Conservation (phyloP, 2,888 invertebrate genomes). For the Hydrotaea cyrtoneurina region DNA sequence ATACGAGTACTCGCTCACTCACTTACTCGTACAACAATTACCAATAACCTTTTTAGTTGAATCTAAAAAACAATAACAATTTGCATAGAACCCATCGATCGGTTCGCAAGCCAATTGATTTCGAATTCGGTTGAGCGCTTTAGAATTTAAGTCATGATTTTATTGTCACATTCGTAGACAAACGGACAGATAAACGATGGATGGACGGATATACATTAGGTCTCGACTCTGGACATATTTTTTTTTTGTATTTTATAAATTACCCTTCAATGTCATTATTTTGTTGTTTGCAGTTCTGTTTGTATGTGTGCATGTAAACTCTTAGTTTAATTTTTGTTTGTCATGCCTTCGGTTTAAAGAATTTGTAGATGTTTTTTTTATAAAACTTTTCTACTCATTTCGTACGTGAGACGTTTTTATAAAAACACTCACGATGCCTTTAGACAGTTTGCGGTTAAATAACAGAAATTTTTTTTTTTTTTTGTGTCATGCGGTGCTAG, state of each 20-base stretch:
- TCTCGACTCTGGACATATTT: no score
- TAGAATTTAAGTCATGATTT: no score
- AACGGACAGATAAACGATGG: not conserved
- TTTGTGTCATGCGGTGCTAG: not conserved
- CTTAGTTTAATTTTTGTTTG: not conserved
- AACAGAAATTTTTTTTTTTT: not conserved
- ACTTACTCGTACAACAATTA: no score
- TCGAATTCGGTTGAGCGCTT: no score
- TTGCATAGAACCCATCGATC: slow-evolving; percentile 5
- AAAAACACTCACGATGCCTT: not conserved
- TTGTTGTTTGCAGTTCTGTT: no score
- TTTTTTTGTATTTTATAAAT: slow-evolving; percentile 16
- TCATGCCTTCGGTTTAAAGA: slow-evolving; percentile 1
- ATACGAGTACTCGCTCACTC: no score
- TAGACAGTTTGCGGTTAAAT: slow-evolving; percentile 3
- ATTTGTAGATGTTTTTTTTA: not conserved
- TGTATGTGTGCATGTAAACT: not conserved
- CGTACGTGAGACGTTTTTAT: not conserved
- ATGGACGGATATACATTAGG: not conserved
- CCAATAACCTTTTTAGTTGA: no score
- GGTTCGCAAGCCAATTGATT: not conserved
- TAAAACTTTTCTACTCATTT: not conserved
- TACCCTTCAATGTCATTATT: slow-evolving; percentile 56
- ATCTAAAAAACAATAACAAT: not conserved
- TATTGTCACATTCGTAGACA: no score